A percentile compares a stretch with the other conserved stretches of the same genome.
Conservation (phyloP, 2,113 vertebrate genomes). For the Tragulus kanchil region DNA sequence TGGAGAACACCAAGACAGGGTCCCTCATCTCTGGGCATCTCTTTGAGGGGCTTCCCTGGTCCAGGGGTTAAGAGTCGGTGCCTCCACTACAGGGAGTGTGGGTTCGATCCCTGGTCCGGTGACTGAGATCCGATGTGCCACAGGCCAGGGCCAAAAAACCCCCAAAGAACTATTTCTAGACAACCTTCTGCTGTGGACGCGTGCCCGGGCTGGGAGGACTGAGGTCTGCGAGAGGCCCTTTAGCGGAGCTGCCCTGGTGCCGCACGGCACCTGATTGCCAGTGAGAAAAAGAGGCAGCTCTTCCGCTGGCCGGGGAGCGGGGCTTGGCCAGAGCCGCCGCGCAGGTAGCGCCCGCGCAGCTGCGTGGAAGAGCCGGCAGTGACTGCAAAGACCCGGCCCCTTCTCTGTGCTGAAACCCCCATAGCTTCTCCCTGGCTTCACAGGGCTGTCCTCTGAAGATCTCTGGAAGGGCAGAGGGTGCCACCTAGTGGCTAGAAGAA, state of each 20-base stretch:
- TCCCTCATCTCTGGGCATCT: not conserved
- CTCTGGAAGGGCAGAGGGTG: not conserved
- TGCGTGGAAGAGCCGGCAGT: not conserved
- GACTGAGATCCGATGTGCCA: not conserved
- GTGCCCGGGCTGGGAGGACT: no score
- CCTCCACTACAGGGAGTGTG: not conserved
- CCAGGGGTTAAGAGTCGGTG: not conserved
- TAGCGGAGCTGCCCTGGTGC: not conserved
- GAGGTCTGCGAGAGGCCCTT: not conserved
- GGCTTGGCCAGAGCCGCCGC: not conserved
- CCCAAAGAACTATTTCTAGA: not conserved
- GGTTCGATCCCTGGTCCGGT: not conserved
- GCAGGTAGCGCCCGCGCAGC: no score
- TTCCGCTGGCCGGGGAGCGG: not conserved
- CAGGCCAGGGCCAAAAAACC: not conserved
- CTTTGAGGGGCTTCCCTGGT: not conserved
- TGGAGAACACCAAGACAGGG: not conserved
- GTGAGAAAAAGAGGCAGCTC: not conserved
- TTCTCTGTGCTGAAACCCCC: not conserved
- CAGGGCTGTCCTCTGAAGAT: not conserved
- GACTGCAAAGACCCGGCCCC: not conserved
- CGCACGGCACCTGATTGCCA: not conserved
- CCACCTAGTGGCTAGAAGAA: constrained; percentile 69
- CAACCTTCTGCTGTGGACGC: not conserved
- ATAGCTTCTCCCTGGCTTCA: not conserved